A percentile compares a stretch with the other conserved stretches of the same genome.
phyloP scores from a whole-genome alignment of 2,888 invertebrate genomes.

The Synanthedon vespiformis region DNA sequence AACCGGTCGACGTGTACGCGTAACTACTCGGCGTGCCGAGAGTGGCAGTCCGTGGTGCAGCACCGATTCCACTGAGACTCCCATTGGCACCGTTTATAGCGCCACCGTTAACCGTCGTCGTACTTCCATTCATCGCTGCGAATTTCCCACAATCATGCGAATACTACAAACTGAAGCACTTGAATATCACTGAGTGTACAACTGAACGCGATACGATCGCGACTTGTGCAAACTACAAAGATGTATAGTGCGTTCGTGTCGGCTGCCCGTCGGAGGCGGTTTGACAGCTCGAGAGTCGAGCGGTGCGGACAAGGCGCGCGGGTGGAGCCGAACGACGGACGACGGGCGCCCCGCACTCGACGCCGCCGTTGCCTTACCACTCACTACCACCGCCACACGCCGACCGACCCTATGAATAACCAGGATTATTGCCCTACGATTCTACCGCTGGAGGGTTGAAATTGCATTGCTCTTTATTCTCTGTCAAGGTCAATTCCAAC shows the following conservation, averaged over 20 bases:
- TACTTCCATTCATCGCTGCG: conserved; percentile 67
- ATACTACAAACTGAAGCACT: conserved; percentile 56
- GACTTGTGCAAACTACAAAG: conserved; percentile 16
- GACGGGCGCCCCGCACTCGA: conserved; percentile 40
- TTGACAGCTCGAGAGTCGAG: conserved; percentile 51
- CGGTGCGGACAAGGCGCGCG: conserved; percentile 51
- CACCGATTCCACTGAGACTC: conserved; percentile 53
- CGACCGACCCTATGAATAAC: conserved; percentile 41
- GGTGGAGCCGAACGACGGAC: conserved; percentile 41
- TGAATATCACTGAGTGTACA: conserved; percentile 43
- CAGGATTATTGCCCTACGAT: conserved; percentile 51
- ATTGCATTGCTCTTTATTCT: conserved; percentile 46
- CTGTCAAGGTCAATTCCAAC: conserved; percentile 51
- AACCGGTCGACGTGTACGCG: conserved; percentile 74
- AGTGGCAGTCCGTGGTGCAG: conserved; percentile 60
- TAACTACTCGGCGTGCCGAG: conserved; percentile 72
- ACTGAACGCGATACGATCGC: conserved; percentile 45
- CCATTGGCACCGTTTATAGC: conserved; percentile 63
- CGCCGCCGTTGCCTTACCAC: conserved; percentile 20
- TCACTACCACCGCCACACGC: conserved; percentile 36
- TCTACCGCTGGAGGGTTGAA: conserved; percentile 54
- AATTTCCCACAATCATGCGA: conserved; percentile 54
- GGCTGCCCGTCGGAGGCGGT: conserved; percentile 66
- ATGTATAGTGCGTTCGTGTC: conserved; percentile 52
- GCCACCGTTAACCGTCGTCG: conserved; percentile 64